Base-by-base conservation (phyloP, 2,888 invertebrate species). In the Alsophila aescularia region DNA sequence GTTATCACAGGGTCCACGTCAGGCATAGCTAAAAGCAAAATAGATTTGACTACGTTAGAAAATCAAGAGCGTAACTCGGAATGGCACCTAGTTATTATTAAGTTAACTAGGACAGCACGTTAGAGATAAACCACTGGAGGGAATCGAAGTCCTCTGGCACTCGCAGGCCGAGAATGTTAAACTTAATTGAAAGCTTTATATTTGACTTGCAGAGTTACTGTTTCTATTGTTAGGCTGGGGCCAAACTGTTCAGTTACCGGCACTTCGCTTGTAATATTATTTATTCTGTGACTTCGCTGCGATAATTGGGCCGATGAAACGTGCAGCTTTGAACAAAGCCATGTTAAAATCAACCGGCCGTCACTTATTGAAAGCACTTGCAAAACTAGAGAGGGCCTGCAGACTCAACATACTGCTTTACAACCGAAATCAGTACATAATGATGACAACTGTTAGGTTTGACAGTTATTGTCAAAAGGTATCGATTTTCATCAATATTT, bases 21-120 rank as follows among this genome's bases (percentile, higher is more conserved):
- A 48, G 90, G 89, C 87, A 91, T 87, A 8, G 90, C 90, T 91
- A 72, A 41, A 77, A 73, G 68, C 66, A 75, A 81, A 79, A 73
- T 62, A 60, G 52, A 78, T 81, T 79, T 82, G 70, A 79, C 81
- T 82, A 79, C 60, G 73, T 79, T 64, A 74, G 48, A 44, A 34
- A 44, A 48, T 47, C 41, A 32, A 43, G 10, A 48, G 18, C 43
- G 18, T 48, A 47, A 39, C 52, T 67, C 57, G 69, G 65, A 59
- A 65, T 62, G 58, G 53, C 56, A 60, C 43, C 63, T 64, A 66
- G 67, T 71, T 60, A 64, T 69, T 67, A 69, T 47, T 48, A 64
- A 72, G 64, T 74, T 68, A 62, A 31, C 52, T 62, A 58, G 48
- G 40, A 44, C 51, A 50, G 18, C 43, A 52, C 14, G 52, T 44